Base-by-base conservation (phyloP, 2,888 invertebrate genomes). In the Carcina quercana region DNA sequence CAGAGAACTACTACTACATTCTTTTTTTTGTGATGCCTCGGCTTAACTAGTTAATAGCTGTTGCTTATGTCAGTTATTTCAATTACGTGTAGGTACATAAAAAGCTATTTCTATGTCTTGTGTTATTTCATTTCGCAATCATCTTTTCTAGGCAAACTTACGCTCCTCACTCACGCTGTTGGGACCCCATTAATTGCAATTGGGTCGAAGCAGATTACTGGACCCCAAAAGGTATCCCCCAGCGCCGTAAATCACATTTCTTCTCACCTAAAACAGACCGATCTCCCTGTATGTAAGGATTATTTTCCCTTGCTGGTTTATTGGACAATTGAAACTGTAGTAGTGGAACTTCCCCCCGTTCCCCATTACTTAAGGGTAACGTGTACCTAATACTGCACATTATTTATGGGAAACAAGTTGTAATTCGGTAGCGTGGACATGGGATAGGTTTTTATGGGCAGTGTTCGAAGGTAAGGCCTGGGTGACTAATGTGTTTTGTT, bases 111-210 rank as follows among this genome's bases (percentile, higher is more conserved):
- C 19, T 19, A 19, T 19, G n/a, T n/a, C 2, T 8, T 8, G 6
- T n/a, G 7, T 19, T 8, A 19, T 19, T 19, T n/a, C n/a, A n/a
- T 8, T 2, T 19, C 19, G 19, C 2, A 19, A 19, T 19, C n/a
- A 6, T 3, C 7, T 19, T 8, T 19, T 6, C 7, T n/a, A 19
- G 19, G 2, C 19, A 3, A 8, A 19, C 44, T 42, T 51, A 38
- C 32, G 31, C 41, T 48, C 44, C 48, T 58, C 60, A 50, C 54
- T 50, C 48, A 46, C 55, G 48, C 48, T 54, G 47, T 53, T 47
- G 56, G 61, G 61, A 61, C 61, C 59, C 65, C 74, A 76, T 78
- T 82, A 82, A 80, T 80, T 78, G 73, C 70, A 62, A 70, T 70
- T 60, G 68, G 71, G 61, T 59, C 67, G 62, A 63, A 71, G 68